Percentiles rank a stretch among this genome's conserved stretches.
phyloP scores from a whole-genome alignment of 2,797 vertebrate genomes.

The Malacoraja senta region DNA sequence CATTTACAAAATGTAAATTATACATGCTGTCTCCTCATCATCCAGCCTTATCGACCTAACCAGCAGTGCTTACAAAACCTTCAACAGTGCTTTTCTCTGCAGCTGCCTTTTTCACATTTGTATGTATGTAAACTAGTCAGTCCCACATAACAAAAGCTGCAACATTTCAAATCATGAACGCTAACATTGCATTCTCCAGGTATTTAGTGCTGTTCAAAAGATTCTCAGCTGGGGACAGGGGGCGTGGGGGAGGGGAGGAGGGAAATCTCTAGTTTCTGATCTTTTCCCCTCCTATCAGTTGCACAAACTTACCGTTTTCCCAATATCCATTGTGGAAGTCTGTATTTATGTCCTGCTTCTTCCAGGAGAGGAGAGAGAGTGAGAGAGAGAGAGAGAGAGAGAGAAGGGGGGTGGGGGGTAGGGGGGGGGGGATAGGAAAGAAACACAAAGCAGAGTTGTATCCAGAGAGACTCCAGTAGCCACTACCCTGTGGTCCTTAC shows the following conservation, averaged over 20 bases:
- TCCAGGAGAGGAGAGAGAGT: not conserved
- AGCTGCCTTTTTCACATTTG: slow-evolving; percentile 1
- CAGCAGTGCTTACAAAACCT: not conserved
- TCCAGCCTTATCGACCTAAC: not conserved
- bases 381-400: not conserved
- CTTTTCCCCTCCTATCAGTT: not conserved
- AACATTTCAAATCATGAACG: not conserved
- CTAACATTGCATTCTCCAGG: not conserved
- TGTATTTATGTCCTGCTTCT: not conserved
- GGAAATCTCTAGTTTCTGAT: not conserved
- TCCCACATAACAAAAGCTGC: not conserved
- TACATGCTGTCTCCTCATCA: not conserved
- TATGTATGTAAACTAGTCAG: not conserved
- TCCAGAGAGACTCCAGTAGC: not conserved
- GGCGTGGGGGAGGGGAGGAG: too few relatives aligned
- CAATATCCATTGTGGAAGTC: slow-evolving; percentile 30
- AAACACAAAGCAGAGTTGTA: not conserved
- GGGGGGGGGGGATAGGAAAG: too few relatives aligned
- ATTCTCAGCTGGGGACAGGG: not conserved
- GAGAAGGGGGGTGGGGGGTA: not conserved
- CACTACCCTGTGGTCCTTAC: not conserved
- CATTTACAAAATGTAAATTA: not conserved
- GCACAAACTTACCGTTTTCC: slow-evolving; percentile 30
- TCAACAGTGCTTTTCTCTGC: not conserved
- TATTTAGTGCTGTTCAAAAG: not conserved